A percentile compares a stretch with the other conserved stretches of the same genome.
These are phyloP conservation scores for Stictocephala bisonia DNA, from an alignment of 2,888 invertebrate species.

Conservation along the genomic window DNA sequence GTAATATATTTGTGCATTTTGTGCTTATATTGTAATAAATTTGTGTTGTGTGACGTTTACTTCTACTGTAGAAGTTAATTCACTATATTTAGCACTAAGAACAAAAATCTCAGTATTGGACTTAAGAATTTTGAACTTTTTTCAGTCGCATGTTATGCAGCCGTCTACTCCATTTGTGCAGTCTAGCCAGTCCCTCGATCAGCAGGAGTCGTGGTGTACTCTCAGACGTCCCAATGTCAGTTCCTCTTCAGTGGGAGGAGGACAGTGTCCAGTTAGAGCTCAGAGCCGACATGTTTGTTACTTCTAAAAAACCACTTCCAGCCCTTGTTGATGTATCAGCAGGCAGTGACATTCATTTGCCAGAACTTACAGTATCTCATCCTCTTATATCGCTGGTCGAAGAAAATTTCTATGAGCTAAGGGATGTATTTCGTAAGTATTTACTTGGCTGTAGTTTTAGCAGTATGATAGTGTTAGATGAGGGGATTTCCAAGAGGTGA, in stretches of 20 bases:
- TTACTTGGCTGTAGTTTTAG: neutral
- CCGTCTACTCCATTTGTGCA: conserved; percentile 66
- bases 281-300: conserved; percentile 74
- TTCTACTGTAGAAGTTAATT: no score
- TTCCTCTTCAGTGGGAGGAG: conserved; percentile 50
- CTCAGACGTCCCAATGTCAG: conserved; percentile 51
- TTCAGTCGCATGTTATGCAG: conserved; percentile 72
- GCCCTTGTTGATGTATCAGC: conserved; percentile 65
- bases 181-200: conserved; percentile 49
- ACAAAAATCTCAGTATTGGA: no score
- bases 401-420: conserved; percentile 73
- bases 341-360: conserved; percentile 70
- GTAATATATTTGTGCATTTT: no score
- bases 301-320: conserved; percentile 72
- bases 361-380: conserved; percentile 80
- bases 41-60: no score
- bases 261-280: conserved; percentile 74
- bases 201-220: conserved; percentile 42
- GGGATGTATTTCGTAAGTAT: conserved; percentile 79
- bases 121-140: no score
- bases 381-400: conserved; percentile 75
- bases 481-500: no score
- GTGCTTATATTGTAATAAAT: no score
- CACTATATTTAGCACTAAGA: conserved; percentile 15
- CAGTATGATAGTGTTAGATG: no score